Base-by-base conservation (phyloP, 2,113 vertebrate genomes). In the Myrmophylax atrothorax region DNA sequence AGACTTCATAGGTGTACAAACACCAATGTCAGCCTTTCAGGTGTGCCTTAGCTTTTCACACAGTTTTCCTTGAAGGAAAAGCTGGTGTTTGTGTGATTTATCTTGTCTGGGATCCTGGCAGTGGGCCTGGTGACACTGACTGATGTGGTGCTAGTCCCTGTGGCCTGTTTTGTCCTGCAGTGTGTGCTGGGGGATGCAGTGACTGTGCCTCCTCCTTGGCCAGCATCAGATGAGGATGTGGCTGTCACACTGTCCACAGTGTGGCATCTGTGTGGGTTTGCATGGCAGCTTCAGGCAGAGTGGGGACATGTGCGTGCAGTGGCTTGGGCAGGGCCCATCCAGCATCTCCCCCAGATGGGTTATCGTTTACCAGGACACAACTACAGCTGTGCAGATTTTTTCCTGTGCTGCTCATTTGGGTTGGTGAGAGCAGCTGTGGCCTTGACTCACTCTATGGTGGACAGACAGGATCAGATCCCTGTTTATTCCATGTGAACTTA, bases 361-460 rank as follows among this genome's bases (percentile, higher is more conserved):
- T 40, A 2, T 5, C 9, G 2, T 53, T 83, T 40, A 0, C 15
- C 18, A 1, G 52, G 37, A 24, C 40, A 31, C 50, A 29, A 0
- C 60, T 50, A 7, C 14, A 28, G 0, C 37, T 55, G 63, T 35
- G 26, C 7, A 29, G 66, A 8, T 42, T 35, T 72, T 18, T 18
- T 50, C 18, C 37, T 40, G 20, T 37, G 75, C 18, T 35, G 0
- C 47, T 75, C 6, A 0, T 14, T 26, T 26, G 58, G 6, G 7
- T 31, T 40, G 35, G 2, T 37, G 22, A 47, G 16, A 83, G 53
- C 26, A 37, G 22, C 70, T 62, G 1, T 66, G 64, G 53, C 40
- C 26, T 42, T 81, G 38, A 5, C 31, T 33, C 15, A 14, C 26
- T 70, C 38, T 47, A 0, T 13, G 1, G n/a, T 59, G 66, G 38